A percentile compares a stretch with the other conserved stretches of the same genome.
These are phyloP conservation scores for Scomber japonicus DNA, from an alignment of 2,113 vertebrate genomes.

Conservation along the genomic window DNA sequence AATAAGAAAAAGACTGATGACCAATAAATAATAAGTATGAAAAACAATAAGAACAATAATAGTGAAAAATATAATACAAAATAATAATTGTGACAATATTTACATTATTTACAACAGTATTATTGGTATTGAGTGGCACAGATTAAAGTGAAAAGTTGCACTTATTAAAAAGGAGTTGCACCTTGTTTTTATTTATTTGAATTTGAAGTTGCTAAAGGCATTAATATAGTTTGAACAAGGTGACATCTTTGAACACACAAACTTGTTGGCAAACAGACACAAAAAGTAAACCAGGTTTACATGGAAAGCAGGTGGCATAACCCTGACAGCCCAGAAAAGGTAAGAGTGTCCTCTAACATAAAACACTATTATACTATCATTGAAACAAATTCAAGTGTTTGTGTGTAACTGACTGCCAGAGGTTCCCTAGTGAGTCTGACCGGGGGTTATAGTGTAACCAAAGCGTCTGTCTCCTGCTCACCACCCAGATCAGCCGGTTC, in stretches of 20 bases:
- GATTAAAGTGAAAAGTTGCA: not conserved
- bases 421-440: constrained; percentile 78
- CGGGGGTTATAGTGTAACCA: constrained; percentile 81
- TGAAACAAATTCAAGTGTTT: constrained; percentile 69
- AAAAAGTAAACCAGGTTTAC: constrained; percentile 6
- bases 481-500: constrained; percentile 81
- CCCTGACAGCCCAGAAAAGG: constrained; percentile 41
- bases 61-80: too few relatives aligned
- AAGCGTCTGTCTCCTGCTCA: constrained; percentile 83
- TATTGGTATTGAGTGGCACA: too few relatives aligned
- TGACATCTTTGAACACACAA: not conserved
- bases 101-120: too few relatives aligned
- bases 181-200: not conserved
- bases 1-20: too few relatives aligned
- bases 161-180: not conserved
- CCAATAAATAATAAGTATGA: too few relatives aligned
- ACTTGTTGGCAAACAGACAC: not conserved
- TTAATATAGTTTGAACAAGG: not conserved
- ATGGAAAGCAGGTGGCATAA: constrained; percentile 6
- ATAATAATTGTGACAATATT: too few relatives aligned
- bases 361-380: constrained; percentile 55
- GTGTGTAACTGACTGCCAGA: constrained; percentile 65
- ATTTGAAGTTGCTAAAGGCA: too few relatives aligned
- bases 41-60: too few relatives aligned
- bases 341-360: constrained; percentile 43